Evolutionary conservation across 2,113 vertebrate species (phyloP), one percentile per base, ranked within the genome.

Genomic region (Nanorana parkeri): DNA sequence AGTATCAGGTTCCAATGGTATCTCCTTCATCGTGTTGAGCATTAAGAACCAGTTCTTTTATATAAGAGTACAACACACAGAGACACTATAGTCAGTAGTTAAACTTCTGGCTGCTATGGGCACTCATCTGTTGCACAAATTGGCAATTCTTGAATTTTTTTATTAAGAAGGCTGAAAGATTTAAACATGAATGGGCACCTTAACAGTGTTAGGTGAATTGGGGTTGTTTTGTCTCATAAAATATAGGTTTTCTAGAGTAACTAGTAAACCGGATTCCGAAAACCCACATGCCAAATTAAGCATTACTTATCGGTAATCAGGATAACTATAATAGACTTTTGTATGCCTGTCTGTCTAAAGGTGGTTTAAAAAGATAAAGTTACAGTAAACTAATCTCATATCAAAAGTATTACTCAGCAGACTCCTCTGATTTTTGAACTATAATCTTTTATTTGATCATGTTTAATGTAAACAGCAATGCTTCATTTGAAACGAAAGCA

Each of bases 371-470:
- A 67, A 58, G 64, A 68, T 78, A 58, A 68, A 56, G 26, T 78
- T 78, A 68, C 60, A 24, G 69, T 58, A 54, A 83, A 3, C 28
- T 76, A 67, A 82, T 67, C 51, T 36, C 60, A 47, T 60, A 66
- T 32, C 8, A 75, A 54, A 65, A 74, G 63, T 56, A 67, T 55
- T 73, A 54, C 54, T 13, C 17, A 76, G n/a, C 17, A 60, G 32
- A 20, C 29, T 51, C 32, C 68, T 26, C 36, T 55, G 80, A 74
- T 66, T 67, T 68, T 26, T 24, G 20, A 76, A 55, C 60, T 1
- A 23, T 66, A 67, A 29, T 64, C 52, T 60, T 68, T 75, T 68
- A 66, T 76, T 55, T 76, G 80, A 83, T 83, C 64, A 68, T 82
- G 60, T 74, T 32, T 83, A 41, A 56, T 58, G 26, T 75, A 81